Base-by-base conservation (phyloP, 2,888 invertebrate species). In the Dryocosmus kuriphilus region DNA sequence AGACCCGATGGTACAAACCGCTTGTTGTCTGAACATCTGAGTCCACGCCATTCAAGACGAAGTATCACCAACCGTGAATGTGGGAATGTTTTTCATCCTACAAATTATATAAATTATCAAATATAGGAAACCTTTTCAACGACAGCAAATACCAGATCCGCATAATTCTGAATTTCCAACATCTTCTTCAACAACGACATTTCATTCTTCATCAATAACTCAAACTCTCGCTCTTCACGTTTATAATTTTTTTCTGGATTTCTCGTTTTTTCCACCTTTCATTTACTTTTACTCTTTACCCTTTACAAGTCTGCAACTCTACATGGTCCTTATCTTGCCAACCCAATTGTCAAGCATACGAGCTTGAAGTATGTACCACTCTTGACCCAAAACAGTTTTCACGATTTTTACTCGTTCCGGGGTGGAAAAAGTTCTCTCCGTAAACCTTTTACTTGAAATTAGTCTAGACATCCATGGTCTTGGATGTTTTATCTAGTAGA, bases 1-100 rank as follows among this genome's bases (percentile, higher is more conserved):
- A 77, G 61, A 78, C 76, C 51, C 65, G 32, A 80, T 77, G 62
- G n/a, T 51, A 51, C n/a, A 51, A 71, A 51, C 51, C n/a, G n/a
- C 14, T 75, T 75, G 51, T 38, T 57, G 79, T 76, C 30, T 27
- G 61, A 77, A 73, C 32, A 77, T 74, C 65, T 57, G 74, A 71
- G 16, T 46, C 27, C 19, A 19, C 27, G 41, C 41, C 41, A 67
- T 67, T 38, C 14, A 32, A 27, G 6, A 62, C 27, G 55, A 67
- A 24, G 38, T 16, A 27, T 19, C 22, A 41, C 7, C 38, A 67
- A 67, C 32, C 14, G n/a, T 35, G n/a, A 63, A 63, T 63, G 22
- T 63, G 63, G 35, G 63, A 63, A 63, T 38, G 32, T 38, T 35
- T 35, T 35, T n/a, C 32, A 11, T 22, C 22, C 1, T 19, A 35